Evolutionary conservation across 1,140 invertebrate species (phyloP), one percentile per base, ranked within the genome.

Genomic region (Paracyclopina nana): DNA sequence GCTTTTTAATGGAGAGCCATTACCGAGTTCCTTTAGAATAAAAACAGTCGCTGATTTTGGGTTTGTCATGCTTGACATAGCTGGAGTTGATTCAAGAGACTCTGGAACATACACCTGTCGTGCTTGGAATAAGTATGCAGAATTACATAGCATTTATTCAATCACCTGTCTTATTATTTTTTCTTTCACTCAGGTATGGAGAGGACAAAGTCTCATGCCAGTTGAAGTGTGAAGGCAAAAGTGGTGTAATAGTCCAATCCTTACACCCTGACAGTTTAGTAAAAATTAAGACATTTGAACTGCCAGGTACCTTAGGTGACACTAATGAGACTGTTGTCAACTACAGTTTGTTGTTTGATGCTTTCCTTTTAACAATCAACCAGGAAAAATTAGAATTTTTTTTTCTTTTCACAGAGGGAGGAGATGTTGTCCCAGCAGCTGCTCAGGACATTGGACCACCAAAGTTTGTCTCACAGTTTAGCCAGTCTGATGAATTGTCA

Each of bases 21-120:
- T 92, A 40, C 71, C 80, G 43, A 82, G 91, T 58, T 85, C 84
- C 6, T 84, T 81, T 28, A 74, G 90, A 49, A 91, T 91, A 55
- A 92, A 92, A 62, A 83, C 84, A 54, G 79, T 91, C 0, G 88
- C 85, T 53, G 90, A 95, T 63, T 95, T 95, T 67, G 90, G 90
- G 41, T 94, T 85, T 65, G 88, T 95, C 9, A 78, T 91, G 1
- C 74, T 96, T 66, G 90, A 96, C 58, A 90, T 97, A 58, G 79
- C 86, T 30, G 90, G 87, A 55, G 80, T 88, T 14, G 85, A 90
- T 70, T 77, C 80, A 52, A 85, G 92, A 54, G 91, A 97, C 62
- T 79, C 79, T 53, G 91, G 91, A 27, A 82, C 91, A 67, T 90
- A 90, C 57, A 74, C 87, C 9, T 91, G 86, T 65, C 78, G 77